Percentiles rank a stretch among this genome's conserved stretches.
Conservation (phyloP, 1,140 invertebrate species). For the Aphidius ervi region DNA sequence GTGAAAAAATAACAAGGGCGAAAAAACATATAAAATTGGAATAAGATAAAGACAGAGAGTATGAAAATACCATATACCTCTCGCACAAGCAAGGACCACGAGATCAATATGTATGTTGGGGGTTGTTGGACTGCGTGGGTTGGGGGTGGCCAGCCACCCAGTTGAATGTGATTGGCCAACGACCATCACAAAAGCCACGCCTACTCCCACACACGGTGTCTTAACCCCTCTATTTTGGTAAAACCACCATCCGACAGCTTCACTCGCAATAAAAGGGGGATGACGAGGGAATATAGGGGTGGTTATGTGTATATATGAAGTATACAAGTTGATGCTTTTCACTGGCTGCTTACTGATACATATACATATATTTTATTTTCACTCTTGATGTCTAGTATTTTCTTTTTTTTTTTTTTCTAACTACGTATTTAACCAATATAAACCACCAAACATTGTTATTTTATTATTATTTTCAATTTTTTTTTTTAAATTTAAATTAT, state of each 20-base stretch:
- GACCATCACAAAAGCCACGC: conserved; percentile 48
- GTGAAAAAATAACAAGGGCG: too few relatives aligned
- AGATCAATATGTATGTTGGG: conserved; percentile 56
- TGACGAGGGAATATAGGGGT: conserved; percentile 17
- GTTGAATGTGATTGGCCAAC: conserved; percentile 50
- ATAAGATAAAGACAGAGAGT: conserved; percentile 13
- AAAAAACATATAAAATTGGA: neutral
- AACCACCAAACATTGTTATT: too few relatives aligned
- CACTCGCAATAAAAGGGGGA: conserved; percentile 16
- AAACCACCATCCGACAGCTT: conserved; percentile 36
- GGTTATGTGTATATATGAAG: conserved; percentile 31
- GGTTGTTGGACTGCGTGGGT: conserved; percentile 49
- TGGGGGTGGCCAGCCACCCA: conserved; percentile 47
- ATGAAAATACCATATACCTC: conserved; percentile 22
- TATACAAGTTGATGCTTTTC: conserved; percentile 6
- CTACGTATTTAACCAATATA: too few relatives aligned
- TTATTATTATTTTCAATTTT: too few relatives aligned
- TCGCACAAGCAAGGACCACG: conserved; percentile 46
- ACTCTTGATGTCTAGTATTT: too few relatives aligned
- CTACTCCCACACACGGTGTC: conserved; percentile 54
- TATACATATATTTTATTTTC: too few relatives aligned
- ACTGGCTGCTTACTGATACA: too few relatives aligned
- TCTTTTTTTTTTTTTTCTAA: neutral
- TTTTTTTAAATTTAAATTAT: too few relatives aligned
- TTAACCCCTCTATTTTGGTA: conserved; percentile 38